Percentiles rank a stretch among this genome's conserved stretches.
These are phyloP conservation scores for Cyanistes caeruleus DNA, from an alignment of 2,113 vertebrate species.

Conservation along the genomic window DNA sequence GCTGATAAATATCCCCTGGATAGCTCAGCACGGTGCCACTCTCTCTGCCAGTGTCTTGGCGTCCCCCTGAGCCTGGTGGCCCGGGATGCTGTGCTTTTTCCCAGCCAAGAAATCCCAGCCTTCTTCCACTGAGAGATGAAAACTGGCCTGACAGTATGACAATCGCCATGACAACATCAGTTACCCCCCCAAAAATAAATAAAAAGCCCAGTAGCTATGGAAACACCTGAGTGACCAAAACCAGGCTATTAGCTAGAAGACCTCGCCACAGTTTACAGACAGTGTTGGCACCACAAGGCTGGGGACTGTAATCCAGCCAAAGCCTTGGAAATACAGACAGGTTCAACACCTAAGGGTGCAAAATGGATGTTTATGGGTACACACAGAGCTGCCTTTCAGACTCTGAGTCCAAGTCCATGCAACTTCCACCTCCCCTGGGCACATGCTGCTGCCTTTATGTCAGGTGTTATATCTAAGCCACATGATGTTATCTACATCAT, in stretches of 20 bases:
- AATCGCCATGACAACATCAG: conserved; percentile 69
- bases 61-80: not conserved
- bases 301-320: fast-evolving
- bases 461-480: not conserved
- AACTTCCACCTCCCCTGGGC: not conserved
- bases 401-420: not conserved
- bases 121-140: not conserved
- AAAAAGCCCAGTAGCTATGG: conserved; percentile 67
- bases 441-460: not conserved
- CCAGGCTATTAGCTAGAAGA: not conserved
- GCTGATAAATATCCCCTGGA: not conserved
- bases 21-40: not conserved
- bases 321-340: not conserved
- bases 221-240: conserved; percentile 70
- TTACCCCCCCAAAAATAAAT: not conserved
- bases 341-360: not conserved
- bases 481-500: not conserved
- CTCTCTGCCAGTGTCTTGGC: not conserved
- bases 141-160: not conserved
- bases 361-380: fast-evolving
- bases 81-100: fast-evolving
- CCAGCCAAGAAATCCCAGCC: not conserved
- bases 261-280: not conserved
- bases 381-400: fast-evolving
- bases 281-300: fast-evolving